Evolutionary conservation across 2,797 vertebrate genomes (phyloP), one percentile per base, ranked within the genome.

Genomic region (Ataeniobius toweri): DNA sequence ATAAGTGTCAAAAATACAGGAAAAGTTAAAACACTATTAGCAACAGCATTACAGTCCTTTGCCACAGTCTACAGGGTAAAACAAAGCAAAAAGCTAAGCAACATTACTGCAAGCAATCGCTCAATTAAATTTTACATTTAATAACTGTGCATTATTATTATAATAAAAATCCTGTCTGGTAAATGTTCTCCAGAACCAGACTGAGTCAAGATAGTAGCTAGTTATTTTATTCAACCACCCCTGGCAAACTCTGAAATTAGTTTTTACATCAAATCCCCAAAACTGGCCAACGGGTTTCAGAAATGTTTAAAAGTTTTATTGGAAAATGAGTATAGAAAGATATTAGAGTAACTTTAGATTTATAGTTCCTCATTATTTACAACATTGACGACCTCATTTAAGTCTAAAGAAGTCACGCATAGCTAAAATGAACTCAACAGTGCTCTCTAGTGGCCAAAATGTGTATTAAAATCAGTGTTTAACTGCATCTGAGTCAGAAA

Each of bases 401-500:
- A 20, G 16, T 39, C 0, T 51, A 20, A 44, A 6, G 44, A 10
- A 55, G 51, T 55, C 22, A 10, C 26, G 56, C 24, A 13, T 2
- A n/a, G 24, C 56, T 58, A n/a, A 58, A 58, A 68, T 14, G 14
- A 46, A 44, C 24, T n/a, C 41, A 44, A 5, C 50, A 63, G 39
- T 26, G 7, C 68, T 28, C 69, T 75, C 72, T 85, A 14, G 65
- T 67, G 74, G 80, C 59, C 65, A 68, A 68, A 28, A 63, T 26
- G 2, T 24, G 46, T 28, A 39, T 5, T 13, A 8, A 16, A 56
- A 70, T 20, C 46, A 7, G 31, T 59, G n/a, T 24, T 58, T 68
- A 22, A 8, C 16, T 75, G 22, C 22, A 53, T 36, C 18, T 50
- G 41, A 31, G 31, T 36, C 5, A 68, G 22, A 44, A 68, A n/a